Evolutionary conservation across 2,113 vertebrate genomes (phyloP).

Genomic region (Pollimyrus isidori): DNA sequence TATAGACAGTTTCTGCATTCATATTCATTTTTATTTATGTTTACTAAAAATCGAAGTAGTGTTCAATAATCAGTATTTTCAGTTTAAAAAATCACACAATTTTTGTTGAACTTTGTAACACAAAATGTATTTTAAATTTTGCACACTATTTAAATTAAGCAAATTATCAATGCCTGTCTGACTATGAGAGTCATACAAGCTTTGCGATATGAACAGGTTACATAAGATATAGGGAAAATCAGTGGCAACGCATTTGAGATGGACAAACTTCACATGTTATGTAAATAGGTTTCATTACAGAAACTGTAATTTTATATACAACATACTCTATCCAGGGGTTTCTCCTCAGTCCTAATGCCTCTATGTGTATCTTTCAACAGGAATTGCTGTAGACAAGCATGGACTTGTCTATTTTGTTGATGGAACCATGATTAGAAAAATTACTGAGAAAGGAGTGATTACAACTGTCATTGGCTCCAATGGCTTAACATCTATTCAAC

Average conservation of each 20-base stretch:
- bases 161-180: neutral
- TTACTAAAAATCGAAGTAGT: neutral
- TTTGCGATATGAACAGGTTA: neutral
- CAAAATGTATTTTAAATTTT: neutral
- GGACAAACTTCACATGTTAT: neutral
- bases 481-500: constrained; percentile 73
- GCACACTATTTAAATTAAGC: neutral
- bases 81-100: neutral
- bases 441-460: constrained; percentile 70
- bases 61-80: neutral
- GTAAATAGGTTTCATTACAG: neutral
- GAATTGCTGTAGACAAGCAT: constrained; percentile 74
- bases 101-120: neutral
- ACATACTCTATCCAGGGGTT: neutral
- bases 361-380: constrained; percentile 40
- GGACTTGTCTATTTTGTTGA: constrained; percentile 80
- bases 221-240: neutral
- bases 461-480: constrained; percentile 78
- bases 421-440: constrained; percentile 78
- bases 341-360: neutral
- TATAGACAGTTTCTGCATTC: neutral
- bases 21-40: neutral
- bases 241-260: neutral
- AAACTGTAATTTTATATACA: neutral
- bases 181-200: neutral